These are phyloP conservation scores for Terebella lapidaria DNA, from an alignment of 2,888 invertebrate species.

Conservation along the genomic window DNA sequence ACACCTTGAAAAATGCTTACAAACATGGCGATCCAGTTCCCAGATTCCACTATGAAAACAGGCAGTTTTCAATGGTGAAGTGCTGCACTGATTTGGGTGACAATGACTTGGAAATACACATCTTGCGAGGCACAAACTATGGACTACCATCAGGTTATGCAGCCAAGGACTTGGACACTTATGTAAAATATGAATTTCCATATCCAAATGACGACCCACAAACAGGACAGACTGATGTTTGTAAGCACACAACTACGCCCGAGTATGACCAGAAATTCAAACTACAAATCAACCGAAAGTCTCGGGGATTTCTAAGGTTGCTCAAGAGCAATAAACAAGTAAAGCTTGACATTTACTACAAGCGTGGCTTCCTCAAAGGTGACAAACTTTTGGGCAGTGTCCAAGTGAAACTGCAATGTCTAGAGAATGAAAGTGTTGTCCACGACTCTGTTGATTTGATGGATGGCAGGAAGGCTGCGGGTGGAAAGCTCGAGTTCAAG, in stretches of 20 bases:
- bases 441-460: conserved; percentile 91
- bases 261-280: conserved; percentile 77
- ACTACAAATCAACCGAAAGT: conserved; percentile 72
- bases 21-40: conserved; percentile 62
- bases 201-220: conserved; percentile 62
- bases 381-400: conserved; percentile 80
- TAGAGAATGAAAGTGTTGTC: conserved; percentile 80
- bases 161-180: conserved; percentile 85
- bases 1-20: conserved; percentile 73
- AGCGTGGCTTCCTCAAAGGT: conserved; percentile 84
- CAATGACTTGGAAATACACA: conserved; percentile 79
- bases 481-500: conserved; percentile 86
- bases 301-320: conserved; percentile 74
- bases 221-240: conserved; percentile 5
- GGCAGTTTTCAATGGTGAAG: conserved; percentile 82
- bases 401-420: conserved; percentile 77
- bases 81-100: conserved; percentile 91
- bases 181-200: conserved; percentile 88
- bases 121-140: conserved; percentile 83
- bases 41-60: conserved; percentile 85
- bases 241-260: conserved; percentile 21
- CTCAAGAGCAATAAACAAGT: conserved; percentile 77
- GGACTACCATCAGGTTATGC: conserved; percentile 61
- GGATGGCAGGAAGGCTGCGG: conserved; percentile 81
- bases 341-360: conserved; percentile 86